Evolutionary conservation across 2,888 invertebrate genomes (phyloP).

Genomic region (Neelides folsomi): DNA sequence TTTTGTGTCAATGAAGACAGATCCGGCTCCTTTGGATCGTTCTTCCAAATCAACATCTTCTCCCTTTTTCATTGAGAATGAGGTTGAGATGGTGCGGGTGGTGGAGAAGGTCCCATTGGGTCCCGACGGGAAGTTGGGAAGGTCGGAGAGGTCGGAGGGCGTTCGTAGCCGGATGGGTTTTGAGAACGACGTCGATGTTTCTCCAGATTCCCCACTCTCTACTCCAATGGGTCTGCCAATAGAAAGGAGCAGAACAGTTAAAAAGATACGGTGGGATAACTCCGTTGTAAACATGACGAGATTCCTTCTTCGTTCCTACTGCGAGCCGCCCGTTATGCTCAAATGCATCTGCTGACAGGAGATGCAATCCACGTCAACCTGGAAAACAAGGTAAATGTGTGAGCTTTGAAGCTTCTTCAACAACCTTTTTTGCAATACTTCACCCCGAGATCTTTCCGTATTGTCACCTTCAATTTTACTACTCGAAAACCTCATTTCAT

Average conservation of each 20-base stretch:
- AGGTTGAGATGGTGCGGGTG: slow-evolving; percentile 13
- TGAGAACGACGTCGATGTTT: neutral
- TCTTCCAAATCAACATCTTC: too few species aligned
- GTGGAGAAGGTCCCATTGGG: slow-evolving; percentile 1
- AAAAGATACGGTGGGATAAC: slow-evolving; percentile 28
- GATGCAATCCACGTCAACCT: slow-evolving; percentile 8
- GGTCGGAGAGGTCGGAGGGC: neutral
- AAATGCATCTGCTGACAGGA: slow-evolving; percentile 20
- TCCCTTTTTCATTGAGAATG: slow-evolving; percentile 17
- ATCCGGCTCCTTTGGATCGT: slow-evolving; percentile 2
- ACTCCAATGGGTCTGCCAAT: neutral
- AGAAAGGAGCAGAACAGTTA: slow-evolving; percentile 25
- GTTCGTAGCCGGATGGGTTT: neutral
- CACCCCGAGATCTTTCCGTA: slow-evolving; percentile 4
- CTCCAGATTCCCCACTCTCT: neutral
- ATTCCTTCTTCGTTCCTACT: slow-evolving; percentile 14
- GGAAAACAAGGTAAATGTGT: slow-evolving; percentile 5
- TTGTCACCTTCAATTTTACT: slow-evolving; percentile 9
- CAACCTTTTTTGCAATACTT: slow-evolving; percentile 3
- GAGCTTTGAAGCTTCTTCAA: neutral
- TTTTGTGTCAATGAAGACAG: slow-evolving; percentile 19
- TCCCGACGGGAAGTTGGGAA: neutral
- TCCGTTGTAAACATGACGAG: slow-evolving; percentile 28
- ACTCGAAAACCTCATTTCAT: neutral
- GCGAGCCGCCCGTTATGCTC: slow-evolving; percentile 21